phyloP scores from a whole-genome alignment of 2,888 invertebrate genomes.

The Rhingia campestris region DNA sequence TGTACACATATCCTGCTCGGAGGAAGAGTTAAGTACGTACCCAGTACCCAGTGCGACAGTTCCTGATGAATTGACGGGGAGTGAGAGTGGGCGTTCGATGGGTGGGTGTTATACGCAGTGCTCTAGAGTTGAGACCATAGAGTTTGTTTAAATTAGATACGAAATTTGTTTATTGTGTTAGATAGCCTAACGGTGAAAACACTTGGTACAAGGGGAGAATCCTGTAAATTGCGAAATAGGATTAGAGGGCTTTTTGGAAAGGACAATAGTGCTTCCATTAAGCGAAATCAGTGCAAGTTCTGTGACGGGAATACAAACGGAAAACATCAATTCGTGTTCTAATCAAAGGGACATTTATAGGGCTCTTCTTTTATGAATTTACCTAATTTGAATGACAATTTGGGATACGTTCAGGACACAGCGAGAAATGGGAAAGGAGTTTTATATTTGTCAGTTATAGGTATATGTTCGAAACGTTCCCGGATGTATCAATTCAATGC shows the following conservation, averaged over 20 bases:
- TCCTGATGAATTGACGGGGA: constrained; percentile 2
- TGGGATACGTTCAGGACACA: too few relatives aligned
- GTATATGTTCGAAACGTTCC: too few relatives aligned
- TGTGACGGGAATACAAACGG: constrained; percentile 17
- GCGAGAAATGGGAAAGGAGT: too few relatives aligned
- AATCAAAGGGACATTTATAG: too few relatives aligned
- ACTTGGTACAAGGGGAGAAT: constrained; percentile 35
- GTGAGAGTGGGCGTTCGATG: not conserved
- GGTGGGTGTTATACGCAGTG: constrained; percentile 5
- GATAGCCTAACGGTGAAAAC: constrained; percentile 2
- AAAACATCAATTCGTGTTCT: too few relatives aligned
- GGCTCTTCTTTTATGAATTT: too few relatives aligned
- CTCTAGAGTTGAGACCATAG: constrained; percentile 1
- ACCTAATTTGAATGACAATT: too few relatives aligned
- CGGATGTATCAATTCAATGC: too few relatives aligned
- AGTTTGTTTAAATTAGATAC: constrained; percentile 48
- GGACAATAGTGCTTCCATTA: constrained; percentile 19
- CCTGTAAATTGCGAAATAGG: constrained; percentile 59
- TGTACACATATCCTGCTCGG: constrained; percentile 40
- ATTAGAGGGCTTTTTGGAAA: constrained; percentile 34
- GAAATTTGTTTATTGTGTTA: constrained; percentile 56
- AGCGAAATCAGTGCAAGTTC: constrained; percentile 14
- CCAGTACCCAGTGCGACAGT: constrained; percentile 9
- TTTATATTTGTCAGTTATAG: too few relatives aligned
- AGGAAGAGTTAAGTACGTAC: constrained; percentile 53